Conservation (phyloP, 1,140 invertebrate genomes). For the Helicoverpa armigera region DNA sequence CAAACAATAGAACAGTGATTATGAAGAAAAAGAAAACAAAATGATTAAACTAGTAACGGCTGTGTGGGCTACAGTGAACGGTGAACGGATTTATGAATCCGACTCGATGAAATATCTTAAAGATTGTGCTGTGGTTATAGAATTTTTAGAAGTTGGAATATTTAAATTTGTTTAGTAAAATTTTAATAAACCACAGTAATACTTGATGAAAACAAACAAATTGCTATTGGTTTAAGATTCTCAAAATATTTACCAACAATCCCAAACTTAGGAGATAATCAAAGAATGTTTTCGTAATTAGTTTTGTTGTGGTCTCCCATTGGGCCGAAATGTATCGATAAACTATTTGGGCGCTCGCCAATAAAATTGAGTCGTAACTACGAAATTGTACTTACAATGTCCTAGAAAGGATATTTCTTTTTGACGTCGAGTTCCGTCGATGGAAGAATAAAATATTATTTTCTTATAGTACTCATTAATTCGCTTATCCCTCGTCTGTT, state of each 20-base stretch:
- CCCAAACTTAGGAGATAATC: conserved; percentile 1
- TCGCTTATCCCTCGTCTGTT: background rate
- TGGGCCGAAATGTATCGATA: conserved; percentile 27
- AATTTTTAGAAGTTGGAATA: too few relatives aligned
- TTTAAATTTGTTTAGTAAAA: too few relatives aligned
- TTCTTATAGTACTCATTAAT: background rate
- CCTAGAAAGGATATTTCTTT: conserved; percentile 13
- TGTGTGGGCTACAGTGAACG: background rate
- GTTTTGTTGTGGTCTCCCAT: conserved; percentile 29
- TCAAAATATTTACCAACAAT: conserved; percentile 14
- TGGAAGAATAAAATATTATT: background rate
- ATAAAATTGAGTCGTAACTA: conserved; percentile 39
- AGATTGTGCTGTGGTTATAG: too few relatives aligned
- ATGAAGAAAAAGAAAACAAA: conserved; percentile 35
- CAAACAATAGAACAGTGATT: conserved; percentile 31
- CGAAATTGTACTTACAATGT: conserved; percentile 11
- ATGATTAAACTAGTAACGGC: conserved; percentile 19
- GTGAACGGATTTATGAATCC: background rate
- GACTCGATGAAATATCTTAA: too few relatives aligned
- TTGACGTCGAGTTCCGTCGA: background rate
- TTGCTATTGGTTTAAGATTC: background rate
- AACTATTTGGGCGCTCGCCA: conserved; percentile 43
- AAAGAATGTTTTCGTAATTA: conserved; percentile 28
- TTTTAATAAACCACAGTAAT: background rate
- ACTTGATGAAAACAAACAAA: background rate